Evolutionary conservation across 2,113 vertebrate species (phyloP), one percentile per base, ranked within the genome.

Genomic region (Rhombomys opimus): DNA sequence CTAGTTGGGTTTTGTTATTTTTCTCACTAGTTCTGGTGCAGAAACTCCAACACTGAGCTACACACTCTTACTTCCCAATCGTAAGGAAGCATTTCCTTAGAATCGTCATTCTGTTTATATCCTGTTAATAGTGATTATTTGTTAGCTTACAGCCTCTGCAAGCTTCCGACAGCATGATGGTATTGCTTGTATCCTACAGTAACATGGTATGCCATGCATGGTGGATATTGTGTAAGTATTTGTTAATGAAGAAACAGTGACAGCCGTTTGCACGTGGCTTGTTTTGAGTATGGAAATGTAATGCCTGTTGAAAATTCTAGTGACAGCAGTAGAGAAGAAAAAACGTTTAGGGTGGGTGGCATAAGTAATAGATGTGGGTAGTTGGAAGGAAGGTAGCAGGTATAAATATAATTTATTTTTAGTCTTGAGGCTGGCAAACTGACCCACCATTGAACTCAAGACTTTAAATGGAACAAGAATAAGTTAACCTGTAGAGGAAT

Each of bases 121-220:
- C 54, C 17, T 82, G 0, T 11, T 61, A 4, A 61, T 87, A 61
- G 90, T 75, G 57, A 25, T 73, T 93, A 14, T 93, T 86, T 77
- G 50, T 52, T 95, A 32, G 59, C 75, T 57, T 76, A 11, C 61
- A 86, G 25, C 90, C 67, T 41, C n/a, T 59, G 11, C 80, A 93
- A 96, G 93, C 86, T 96, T 86, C 50, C 52, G 93, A 86, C 94
- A 76, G 86, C 93, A 95, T 86, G 77, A 32, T 92, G 70, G 23
- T 50, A 89, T 92, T 80, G 87, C 22, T 88, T 94, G 84, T 41
- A 89, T 93, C 81, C 35, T 25, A 73, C 46, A 97, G 81, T 89
- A 72, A 91, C 25, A 90, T n/a, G 35, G 32, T 61, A n/a, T 81
- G 52, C 8, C 80, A 61, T 59, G 5, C 52, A 23, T 81, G 78